These are phyloP conservation scores for Amiota minor DNA, from an alignment of 2,888 invertebrate species.

Conservation along the genomic window DNA sequence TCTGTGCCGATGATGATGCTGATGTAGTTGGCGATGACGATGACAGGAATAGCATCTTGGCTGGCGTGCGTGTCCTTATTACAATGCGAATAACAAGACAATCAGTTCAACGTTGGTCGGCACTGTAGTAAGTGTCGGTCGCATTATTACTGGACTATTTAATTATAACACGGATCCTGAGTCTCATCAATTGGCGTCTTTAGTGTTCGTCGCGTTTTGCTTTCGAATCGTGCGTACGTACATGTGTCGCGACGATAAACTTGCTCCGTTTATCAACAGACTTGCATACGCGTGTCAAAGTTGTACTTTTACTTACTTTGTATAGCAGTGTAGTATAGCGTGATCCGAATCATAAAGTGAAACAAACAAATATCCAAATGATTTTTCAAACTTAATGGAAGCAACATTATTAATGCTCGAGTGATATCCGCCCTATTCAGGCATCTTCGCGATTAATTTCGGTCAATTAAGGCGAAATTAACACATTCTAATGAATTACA, in stretches of 20 bases:
- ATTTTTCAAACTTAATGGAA: conserved; percentile 25
- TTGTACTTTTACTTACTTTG: not conserved
- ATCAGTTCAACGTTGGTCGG: conserved; percentile 55
- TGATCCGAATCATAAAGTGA: conserved; percentile 17
- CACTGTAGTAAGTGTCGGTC: conserved; percentile 51
- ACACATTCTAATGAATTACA: conserved; percentile 36
- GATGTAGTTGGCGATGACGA: conserved; percentile 31
- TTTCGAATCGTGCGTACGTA: conserved; percentile 21
- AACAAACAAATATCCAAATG: conserved; percentile 24
- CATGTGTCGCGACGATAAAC: conserved; percentile 36
- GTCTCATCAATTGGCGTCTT: conserved; percentile 19
- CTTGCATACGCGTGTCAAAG: conserved; percentile 7
- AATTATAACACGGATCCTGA: not conserved
- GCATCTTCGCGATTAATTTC: conserved; percentile 35
- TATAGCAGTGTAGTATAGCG: not conserved
- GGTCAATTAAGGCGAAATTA: conserved; percentile 38
- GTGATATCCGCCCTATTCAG: not conserved
- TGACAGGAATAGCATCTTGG: conserved; percentile 35
- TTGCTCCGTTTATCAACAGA: conserved; percentile 13
- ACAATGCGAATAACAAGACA: conserved; percentile 42
- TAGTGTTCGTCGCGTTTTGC: conserved; percentile 20
- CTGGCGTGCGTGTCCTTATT: conserved; percentile 45
- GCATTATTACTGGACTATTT: conserved; percentile 22
- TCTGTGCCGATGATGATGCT: conserved; percentile 25
- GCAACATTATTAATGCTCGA: conserved; percentile 21